Percentiles rank a stretch among this genome's conserved stretches.
Conservation (phyloP, 2,113 vertebrate species). For the zebrafish (Danio rerio) region DNA sequence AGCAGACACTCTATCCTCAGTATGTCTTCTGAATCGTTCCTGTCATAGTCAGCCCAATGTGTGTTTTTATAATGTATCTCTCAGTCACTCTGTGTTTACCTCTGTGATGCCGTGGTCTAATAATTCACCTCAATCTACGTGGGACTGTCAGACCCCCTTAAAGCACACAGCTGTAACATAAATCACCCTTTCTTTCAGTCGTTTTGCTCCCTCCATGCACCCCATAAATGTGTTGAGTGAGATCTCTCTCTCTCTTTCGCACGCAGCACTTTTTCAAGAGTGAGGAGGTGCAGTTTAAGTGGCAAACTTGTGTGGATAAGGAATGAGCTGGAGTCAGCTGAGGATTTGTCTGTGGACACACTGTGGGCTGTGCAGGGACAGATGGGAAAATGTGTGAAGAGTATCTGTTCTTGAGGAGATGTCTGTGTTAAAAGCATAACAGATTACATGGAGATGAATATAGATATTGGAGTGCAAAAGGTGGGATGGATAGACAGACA, state of each 20-base stretch:
- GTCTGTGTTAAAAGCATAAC: not conserved
- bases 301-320: constrained; percentile 6
- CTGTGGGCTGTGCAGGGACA: not conserved
- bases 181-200: constrained; percentile 6
- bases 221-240: constrained; percentile 31
- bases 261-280: constrained; percentile 17
- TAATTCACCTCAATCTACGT: constrained; percentile 42
- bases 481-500: not conserved
- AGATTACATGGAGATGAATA: not conserved
- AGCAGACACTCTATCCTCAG: not conserved
- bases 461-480: not conserved
- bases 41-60: constrained; percentile 31
- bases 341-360: constrained; percentile 9
- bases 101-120: constrained; percentile 37
- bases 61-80: constrained; percentile 35
- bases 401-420: not conserved
- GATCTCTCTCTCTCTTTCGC: constrained; percentile 17
- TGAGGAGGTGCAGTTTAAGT: constrained; percentile 23
- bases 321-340: constrained; percentile 3
- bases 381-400: not conserved
- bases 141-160: constrained; percentile 48
- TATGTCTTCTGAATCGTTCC: constrained; percentile 1
- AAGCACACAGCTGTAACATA: constrained; percentile 33
- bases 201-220: not conserved
- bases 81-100: constrained; percentile 50